Evolutionary conservation across 2,113 vertebrate species (phyloP).

Genomic region (Varanus komodoensis): DNA sequence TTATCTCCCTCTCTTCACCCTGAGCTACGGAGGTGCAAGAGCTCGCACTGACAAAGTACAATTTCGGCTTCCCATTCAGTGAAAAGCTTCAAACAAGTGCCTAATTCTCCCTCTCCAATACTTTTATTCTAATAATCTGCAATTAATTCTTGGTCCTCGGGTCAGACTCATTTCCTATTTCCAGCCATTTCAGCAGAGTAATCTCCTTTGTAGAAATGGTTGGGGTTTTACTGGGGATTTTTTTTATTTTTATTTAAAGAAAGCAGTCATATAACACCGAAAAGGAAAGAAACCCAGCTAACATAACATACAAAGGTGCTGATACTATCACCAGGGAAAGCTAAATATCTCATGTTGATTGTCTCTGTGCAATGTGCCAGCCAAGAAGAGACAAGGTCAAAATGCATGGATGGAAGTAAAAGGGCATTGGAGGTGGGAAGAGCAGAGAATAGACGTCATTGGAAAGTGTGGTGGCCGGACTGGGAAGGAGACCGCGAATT

Average conservation of each 20-base stretch:
- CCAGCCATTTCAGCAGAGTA: conserved; percentile 61
- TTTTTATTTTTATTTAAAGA: conserved; percentile 51
- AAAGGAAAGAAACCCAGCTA: not conserved
- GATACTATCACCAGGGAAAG: conserved; percentile 45
- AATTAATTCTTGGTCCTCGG: conserved; percentile 77
- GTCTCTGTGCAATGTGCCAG: conserved; percentile 40
- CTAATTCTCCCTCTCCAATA: conserved; percentile 71
- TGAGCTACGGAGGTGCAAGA: conserved; percentile 83
- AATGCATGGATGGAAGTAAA: not conserved
- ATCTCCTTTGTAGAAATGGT: conserved; percentile 59
- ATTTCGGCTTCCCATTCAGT: conserved; percentile 73
- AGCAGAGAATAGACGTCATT: no score
- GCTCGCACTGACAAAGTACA: conserved; percentile 78
- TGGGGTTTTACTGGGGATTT: conserved; percentile 60
- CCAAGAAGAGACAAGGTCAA: conserved; percentile 32
- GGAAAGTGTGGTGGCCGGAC: no score
- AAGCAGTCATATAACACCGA: conserved; percentile 33
- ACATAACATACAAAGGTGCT: conserved; percentile 31
- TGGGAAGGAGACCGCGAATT: no score
- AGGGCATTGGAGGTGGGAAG: not conserved
- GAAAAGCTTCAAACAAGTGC: conserved; percentile 74
- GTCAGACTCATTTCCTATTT: conserved; percentile 69
- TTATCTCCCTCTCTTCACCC: conserved; percentile 84
- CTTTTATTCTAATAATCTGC: conserved; percentile 75
- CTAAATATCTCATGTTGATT: conserved; percentile 49